Evolutionary conservation across 1,140 invertebrate species (phyloP).

Genomic region (Ladona fulva): DNA sequence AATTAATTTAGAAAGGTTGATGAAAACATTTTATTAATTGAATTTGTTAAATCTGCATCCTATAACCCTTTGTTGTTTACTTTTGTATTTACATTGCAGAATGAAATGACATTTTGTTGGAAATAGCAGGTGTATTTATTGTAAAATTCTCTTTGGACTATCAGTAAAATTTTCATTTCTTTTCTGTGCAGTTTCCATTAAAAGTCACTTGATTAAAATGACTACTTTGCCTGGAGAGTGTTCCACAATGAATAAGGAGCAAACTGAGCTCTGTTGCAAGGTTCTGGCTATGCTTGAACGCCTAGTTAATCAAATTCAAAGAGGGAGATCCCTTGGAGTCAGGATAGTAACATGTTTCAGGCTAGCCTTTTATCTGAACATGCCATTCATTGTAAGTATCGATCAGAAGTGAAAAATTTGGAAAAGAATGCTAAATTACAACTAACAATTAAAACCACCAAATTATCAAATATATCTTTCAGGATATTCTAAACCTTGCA

Average conservation of each 20-base stretch:
- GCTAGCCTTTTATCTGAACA: not conserved
- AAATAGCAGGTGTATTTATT: too few relatives aligned
- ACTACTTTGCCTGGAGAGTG: not conserved
- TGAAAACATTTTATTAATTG: too few relatives aligned
- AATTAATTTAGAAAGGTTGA: too few relatives aligned
- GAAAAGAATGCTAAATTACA: too few relatives aligned
- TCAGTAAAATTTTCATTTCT: not conserved
- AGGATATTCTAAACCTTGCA: not conserved
- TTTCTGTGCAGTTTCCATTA: not conserved
- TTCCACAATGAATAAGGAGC: not conserved
- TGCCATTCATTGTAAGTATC: not conserved
- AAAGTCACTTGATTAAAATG: not conserved
- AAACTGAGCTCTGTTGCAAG: not conserved
- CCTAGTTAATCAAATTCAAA: not conserved
- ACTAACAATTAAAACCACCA: not conserved
- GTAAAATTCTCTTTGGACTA: too few relatives aligned
- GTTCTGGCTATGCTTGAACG: not conserved
- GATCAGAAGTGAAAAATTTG: not conserved
- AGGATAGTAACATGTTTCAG: not conserved
- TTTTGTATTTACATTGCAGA: too few relatives aligned
- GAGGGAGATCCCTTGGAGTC: not conserved
- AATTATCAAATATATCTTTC: not conserved
- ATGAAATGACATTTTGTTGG: too few relatives aligned
- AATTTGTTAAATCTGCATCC: too few relatives aligned
- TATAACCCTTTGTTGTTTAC: too few relatives aligned